These are phyloP conservation scores for Morpho deidamia DNA, from an alignment of 2,888 invertebrate species.

Conservation along the genomic window DNA sequence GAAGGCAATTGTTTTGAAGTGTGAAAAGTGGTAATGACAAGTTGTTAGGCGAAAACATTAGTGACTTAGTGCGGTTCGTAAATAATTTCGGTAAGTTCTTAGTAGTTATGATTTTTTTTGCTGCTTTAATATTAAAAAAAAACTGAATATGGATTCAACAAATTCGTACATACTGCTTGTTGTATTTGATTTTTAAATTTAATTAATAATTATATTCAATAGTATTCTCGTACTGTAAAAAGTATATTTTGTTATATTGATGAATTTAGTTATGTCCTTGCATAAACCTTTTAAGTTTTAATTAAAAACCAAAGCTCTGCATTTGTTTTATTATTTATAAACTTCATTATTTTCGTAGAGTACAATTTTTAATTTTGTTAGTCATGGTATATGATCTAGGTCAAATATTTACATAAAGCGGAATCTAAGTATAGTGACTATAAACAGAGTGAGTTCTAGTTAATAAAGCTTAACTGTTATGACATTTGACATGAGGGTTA, in stretches of 20 bases:
- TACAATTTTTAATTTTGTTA: slow-evolving; percentile 22
- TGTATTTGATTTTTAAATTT: neutral
- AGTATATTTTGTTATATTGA: too few species aligned
- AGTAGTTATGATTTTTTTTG: too few species aligned
- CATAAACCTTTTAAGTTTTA: too few species aligned
- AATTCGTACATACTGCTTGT: too few species aligned
- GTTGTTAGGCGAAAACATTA: neutral
- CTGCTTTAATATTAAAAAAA: neutral
- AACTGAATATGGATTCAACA: too few species aligned
- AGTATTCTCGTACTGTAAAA: too few species aligned
- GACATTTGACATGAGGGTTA: too few species aligned
- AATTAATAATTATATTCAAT: neutral
- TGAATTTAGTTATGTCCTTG: too few species aligned
- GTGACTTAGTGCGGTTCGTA: neutral
- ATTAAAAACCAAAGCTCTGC: too few species aligned
- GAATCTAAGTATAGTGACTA: slow-evolving; percentile 38
- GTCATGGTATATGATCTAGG: slow-evolving; percentile 49
- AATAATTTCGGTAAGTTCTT: neutral
- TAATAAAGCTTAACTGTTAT: too few species aligned
- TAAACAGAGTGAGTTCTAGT: neutral
- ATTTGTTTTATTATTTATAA: too few species aligned
- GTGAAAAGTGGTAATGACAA: neutral
- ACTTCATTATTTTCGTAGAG: slow-evolving; percentile 5
- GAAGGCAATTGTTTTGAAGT: neutral
- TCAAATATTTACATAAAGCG: slow-evolving; percentile 45